phyloP scores from a whole-genome alignment of 2,113 vertebrate species.

The Gnathonemus longibarbis region DNA sequence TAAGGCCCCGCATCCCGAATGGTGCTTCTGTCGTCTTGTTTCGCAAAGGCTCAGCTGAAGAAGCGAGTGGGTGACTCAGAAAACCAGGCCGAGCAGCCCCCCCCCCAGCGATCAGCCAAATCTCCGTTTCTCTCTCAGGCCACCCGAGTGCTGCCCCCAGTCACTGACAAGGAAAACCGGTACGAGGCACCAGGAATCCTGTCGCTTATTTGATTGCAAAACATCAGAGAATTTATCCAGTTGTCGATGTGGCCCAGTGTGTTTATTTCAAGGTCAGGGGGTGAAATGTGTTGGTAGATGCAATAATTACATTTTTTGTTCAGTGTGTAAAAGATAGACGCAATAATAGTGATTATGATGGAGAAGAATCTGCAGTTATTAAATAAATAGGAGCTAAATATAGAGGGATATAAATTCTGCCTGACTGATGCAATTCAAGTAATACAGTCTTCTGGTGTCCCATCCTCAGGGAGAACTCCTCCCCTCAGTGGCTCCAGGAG shows the following conservation, averaged over 20 bases:
- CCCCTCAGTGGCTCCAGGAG: conserved; percentile 83
- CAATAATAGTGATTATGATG: not conserved
- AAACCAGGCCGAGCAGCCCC: conserved; percentile 23
- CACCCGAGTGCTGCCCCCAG: conserved; percentile 63
- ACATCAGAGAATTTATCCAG: not conserved
- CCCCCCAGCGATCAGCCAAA: conserved; percentile 47
- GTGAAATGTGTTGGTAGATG: not conserved
- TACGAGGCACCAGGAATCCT: conserved; percentile 39
- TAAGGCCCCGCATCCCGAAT: not conserved
- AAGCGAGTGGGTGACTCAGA: conserved; percentile 46
- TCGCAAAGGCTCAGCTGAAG: conserved; percentile 69
- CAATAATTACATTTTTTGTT: not conserved
- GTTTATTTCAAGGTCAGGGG: not conserved
- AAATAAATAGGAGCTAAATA: not conserved
- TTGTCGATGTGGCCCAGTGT: not conserved
- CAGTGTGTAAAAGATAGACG: not conserved
- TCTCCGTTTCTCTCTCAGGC: conserved; percentile 49
- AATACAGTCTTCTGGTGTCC: conserved; percentile 9
- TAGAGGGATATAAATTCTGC: not conserved
- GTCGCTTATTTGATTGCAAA: not conserved
- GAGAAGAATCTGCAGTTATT: not conserved
- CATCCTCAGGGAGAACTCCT: conserved; percentile 55
- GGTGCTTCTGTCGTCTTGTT: not conserved
- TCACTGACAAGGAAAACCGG: conserved; percentile 61
- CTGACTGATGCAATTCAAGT: not conserved